Conservation (phyloP, 2,113 vertebrate genomes). For the Nettapus auritus region DNA sequence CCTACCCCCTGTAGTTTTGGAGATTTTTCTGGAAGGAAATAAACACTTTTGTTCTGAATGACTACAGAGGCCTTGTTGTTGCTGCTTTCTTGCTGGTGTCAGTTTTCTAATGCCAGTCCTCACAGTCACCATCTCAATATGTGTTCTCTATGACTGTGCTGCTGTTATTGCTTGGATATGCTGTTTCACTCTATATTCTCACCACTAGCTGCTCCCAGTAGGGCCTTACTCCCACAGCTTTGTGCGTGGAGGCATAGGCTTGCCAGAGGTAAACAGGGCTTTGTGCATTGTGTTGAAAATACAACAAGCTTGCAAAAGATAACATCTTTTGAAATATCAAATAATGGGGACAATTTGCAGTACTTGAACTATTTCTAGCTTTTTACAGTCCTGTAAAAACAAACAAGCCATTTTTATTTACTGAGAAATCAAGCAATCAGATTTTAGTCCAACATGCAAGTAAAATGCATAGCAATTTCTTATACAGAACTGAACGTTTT, state of each 20-base stretch:
- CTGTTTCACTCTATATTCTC: not conserved
- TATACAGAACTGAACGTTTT: not conserved
- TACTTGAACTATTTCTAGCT: not conserved
- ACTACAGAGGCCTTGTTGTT: not conserved
- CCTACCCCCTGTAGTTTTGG: not conserved
- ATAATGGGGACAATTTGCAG: not conserved
- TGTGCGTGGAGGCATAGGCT: too few species aligned
- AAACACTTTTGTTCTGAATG: not conserved
- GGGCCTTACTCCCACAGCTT: not conserved
- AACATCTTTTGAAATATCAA: not conserved
- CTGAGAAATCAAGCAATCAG: not conserved
- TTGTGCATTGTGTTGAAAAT: not conserved
- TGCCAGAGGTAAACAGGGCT: not conserved
- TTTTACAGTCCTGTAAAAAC: not conserved
- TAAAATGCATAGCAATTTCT: not conserved
- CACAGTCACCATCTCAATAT: not conserved
- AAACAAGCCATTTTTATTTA: not conserved
- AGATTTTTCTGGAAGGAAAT: not conserved
- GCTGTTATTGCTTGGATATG: not conserved
- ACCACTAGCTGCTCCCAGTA: not conserved
- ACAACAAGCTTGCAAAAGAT: not conserved
- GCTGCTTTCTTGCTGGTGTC: not conserved
- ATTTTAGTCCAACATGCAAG: not conserved
- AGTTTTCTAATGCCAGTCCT: not conserved
- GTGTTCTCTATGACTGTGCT: not conserved